Percentiles rank a stretch among this genome's conserved stretches.
Conservation (phyloP, 2,113 vertebrate species). For the Cathartes aura region DNA sequence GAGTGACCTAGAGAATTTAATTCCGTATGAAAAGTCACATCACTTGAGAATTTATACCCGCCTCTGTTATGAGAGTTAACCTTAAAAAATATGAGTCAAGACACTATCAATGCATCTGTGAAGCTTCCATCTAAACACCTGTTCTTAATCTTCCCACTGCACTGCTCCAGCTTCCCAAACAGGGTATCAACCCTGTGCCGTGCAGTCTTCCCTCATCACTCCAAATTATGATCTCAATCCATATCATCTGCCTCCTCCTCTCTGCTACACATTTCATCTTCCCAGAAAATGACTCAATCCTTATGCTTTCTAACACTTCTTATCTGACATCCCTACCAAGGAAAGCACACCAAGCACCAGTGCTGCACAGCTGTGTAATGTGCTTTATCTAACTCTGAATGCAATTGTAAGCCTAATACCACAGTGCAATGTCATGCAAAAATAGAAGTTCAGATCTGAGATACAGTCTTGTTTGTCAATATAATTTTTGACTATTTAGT, state of each 20-base stretch:
- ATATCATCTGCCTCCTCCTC: background rate
- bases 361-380: background rate
- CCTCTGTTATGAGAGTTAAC: background rate
- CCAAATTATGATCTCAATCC: background rate
- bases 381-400: background rate
- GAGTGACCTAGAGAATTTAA: background rate
- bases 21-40: background rate
- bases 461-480: background rate
- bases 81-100: background rate
- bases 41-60: background rate
- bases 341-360: background rate
- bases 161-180: background rate
- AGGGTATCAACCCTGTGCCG: background rate
- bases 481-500: background rate
- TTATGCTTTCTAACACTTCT: background rate
- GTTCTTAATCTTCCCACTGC: background rate
- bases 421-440: background rate
- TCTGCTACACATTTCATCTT: background rate
- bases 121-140: background rate
- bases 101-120: background rate
- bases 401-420: background rate
- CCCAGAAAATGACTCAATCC: background rate
- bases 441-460: background rate
- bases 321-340: background rate
- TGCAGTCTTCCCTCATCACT: background rate